A percentile compares a stretch with the other conserved stretches of the same genome.
phyloP scores from a whole-genome alignment of 2,888 invertebrate genomes.

The Lymantria monacha region DNA sequence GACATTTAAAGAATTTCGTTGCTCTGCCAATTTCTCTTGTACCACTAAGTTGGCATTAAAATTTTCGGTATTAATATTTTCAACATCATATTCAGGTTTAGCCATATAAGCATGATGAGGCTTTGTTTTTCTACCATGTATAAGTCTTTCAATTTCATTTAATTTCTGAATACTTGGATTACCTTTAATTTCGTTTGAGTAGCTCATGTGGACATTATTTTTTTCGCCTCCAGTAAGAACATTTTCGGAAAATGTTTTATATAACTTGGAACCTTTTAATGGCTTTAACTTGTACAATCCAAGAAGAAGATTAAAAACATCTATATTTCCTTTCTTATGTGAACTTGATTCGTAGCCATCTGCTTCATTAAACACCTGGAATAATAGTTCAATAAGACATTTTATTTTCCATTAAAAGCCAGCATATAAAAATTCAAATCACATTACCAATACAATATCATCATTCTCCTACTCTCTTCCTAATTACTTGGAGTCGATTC shows the following conservation, averaged over 20 bases:
- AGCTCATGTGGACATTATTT: conserved; percentile 37
- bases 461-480: too few species aligned
- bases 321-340: conserved; percentile 12
- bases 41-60: conserved; percentile 28
- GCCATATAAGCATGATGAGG: conserved; percentile 2
- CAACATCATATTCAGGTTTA: conserved; percentile 29
- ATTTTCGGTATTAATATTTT: conserved; percentile 32
- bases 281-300: conserved; percentile 65
- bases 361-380: conserved; percentile 14
- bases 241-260: conserved; percentile 50
- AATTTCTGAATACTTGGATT: conserved; percentile 18
- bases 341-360: neutral
- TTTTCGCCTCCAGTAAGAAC: conserved; percentile 33
- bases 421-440: too few species aligned
- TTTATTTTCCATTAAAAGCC: too few species aligned
- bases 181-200: conserved; percentile 51
- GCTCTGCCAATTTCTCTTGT: conserved; percentile 4
- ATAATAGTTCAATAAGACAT: too few species aligned
- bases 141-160: conserved; percentile 43
- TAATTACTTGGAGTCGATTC: too few species aligned
- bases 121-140: conserved; percentile 29
- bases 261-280: conserved; percentile 54
- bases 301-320: conserved; percentile 56
- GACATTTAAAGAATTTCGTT: conserved; percentile 10
- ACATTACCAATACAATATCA: too few species aligned